phyloP scores from a whole-genome alignment of 2,797 vertebrate genomes.

The Falco columbarius region DNA sequence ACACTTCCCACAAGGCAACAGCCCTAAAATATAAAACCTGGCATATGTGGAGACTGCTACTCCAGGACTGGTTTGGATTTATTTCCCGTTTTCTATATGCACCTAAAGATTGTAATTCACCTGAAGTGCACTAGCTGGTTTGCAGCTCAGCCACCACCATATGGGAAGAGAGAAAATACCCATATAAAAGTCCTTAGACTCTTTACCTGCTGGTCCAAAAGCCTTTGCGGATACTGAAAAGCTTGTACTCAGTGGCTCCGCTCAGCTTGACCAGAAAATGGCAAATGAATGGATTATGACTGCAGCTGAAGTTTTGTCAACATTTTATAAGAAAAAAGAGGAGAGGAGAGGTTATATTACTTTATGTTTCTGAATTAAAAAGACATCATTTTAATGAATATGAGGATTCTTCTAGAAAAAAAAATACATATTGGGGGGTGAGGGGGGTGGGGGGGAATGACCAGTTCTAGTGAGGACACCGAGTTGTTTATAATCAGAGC shows the following conservation, averaged over 20 bases:
- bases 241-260: neutral
- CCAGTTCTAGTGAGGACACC: neutral
- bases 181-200: neutral
- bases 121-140: neutral
- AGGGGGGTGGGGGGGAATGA: accelerated
- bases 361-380: neutral
- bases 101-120: neutral
- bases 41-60: neutral
- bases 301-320: neutral
- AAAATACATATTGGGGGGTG: neutral
- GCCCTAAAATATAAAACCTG: neutral
- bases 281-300: neutral
- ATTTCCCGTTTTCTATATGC: neutral
- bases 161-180: neutral
- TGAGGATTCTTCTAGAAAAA: neutral
- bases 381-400: neutral
- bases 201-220: neutral
- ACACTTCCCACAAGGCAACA: neutral
- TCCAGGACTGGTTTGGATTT: neutral
- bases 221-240: neutral
- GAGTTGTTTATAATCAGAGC: neutral
- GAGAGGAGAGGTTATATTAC: neutral
- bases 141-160: neutral
- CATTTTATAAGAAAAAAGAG: neutral
- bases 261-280: neutral